Evolutionary conservation across 2,113 vertebrate genomes (phyloP).

Genomic region (Nesoenas mayeri): DNA sequence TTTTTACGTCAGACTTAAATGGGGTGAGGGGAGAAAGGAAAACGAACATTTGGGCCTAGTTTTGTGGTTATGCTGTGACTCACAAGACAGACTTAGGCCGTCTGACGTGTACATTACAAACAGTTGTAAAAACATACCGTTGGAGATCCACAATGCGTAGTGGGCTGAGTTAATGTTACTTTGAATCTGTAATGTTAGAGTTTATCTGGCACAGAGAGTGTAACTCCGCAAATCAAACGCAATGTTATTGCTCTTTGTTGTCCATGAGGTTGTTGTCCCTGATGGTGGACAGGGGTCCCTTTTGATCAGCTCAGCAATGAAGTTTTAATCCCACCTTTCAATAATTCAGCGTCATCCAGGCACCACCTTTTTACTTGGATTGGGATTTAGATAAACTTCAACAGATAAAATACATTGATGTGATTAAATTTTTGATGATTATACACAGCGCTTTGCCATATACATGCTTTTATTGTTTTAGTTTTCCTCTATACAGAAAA

Average conservation of each 20-base stretch:
- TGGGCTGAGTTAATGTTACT: slow-evolving; percentile 4
- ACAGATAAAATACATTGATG: not conserved
- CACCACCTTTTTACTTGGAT: not conserved
- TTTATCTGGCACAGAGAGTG: not conserved
- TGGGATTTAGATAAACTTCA: not conserved
- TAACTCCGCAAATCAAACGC: not conserved
- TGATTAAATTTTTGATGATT: not conserved
- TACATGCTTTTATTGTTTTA: not conserved
- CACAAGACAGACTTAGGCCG: slow-evolving; percentile 9
- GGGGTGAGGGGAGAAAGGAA: not conserved
- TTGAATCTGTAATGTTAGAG: not conserved
- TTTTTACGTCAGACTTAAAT: not conserved
- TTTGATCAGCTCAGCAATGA: not conserved
- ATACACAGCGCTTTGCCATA: not conserved
- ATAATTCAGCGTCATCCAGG: not conserved
- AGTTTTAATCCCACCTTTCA: not conserved
- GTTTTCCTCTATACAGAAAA: not conserved
- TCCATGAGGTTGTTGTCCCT: not conserved
- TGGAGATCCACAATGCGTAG: not conserved
- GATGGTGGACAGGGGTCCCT: not conserved
- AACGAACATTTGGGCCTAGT: not conserved
- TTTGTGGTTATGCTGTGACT: slow-evolving; percentile 34
- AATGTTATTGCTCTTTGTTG: not conserved
- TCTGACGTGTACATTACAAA: slow-evolving; percentile 43
- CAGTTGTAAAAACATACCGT: slow-evolving; percentile 59